These are phyloP conservation scores for Poecilia picta DNA, from an alignment of 2,797 vertebrate species.

Conservation along the genomic window DNA sequence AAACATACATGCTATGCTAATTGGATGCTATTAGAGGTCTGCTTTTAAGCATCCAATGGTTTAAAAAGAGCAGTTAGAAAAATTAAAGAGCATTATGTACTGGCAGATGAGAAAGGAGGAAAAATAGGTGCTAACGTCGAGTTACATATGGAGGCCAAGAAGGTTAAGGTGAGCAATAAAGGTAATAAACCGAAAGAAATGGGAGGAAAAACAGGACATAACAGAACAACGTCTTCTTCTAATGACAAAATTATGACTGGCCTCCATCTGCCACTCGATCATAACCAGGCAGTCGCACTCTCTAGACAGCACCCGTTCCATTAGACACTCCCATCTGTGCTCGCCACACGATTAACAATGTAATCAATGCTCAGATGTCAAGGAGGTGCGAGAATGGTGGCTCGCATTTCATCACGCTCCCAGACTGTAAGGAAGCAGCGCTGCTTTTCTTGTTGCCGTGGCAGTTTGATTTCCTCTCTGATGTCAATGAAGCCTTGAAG, in stretches of 20 bases:
- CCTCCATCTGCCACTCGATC: constrained; percentile 77
- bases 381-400: constrained; percentile 59
- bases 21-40: background rate
- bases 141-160: constrained; percentile 13
- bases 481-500: constrained; percentile 6
- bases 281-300: constrained; percentile 64
- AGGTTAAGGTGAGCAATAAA: constrained; percentile 21
- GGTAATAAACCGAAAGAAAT: constrained; percentile 1
- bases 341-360: constrained; percentile 31
- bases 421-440: background rate
- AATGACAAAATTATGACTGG: constrained; percentile 73
- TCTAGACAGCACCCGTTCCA: constrained; percentile 77
- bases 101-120: constrained; percentile 29
- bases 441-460: constrained; percentile 21
- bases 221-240: constrained; percentile 46
- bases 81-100: constrained; percentile 17
- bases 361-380: constrained; percentile 62
- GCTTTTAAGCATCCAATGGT: constrained; percentile 9
- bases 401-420: constrained; percentile 50
- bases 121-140: constrained; percentile 48
- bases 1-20: background rate
- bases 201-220: constrained; percentile 28
- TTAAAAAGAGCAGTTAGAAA: constrained; percentile 17
- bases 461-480: constrained; percentile 34
- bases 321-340: constrained; percentile 78